A percentile compares a stretch with the other conserved stretches of the same genome.
Evolutionary conservation across 1,140 invertebrate species (phyloP).

Genomic region (Trichoplusia ni): DNA sequence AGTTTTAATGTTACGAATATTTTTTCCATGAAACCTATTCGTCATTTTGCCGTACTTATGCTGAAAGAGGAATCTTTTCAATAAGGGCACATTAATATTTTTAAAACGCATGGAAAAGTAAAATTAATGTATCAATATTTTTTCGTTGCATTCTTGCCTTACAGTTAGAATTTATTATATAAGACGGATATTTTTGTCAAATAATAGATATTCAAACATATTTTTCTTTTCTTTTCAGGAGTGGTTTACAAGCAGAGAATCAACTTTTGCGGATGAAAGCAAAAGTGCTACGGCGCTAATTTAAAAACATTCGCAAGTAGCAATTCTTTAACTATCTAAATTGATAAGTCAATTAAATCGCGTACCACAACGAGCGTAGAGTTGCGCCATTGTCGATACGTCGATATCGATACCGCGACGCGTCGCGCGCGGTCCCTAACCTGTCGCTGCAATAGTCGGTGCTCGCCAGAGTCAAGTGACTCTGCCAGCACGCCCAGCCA

Average conservation of each 20-base stretch:
- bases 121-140: too few species aligned
- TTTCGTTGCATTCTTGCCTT: slow-evolving; percentile 38
- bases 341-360: slow-evolving; percentile 32
- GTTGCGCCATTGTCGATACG: slow-evolving; percentile 58
- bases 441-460: slow-evolving; percentile 69
- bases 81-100: too few species aligned
- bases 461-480: slow-evolving; percentile 77
- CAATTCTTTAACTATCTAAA: slow-evolving; percentile 35
- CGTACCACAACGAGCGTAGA: slow-evolving; percentile 53
- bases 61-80: slow-evolving; percentile 46
- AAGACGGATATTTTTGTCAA: not conserved
- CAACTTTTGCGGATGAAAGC: slow-evolving; percentile 60
- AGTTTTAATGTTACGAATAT: slow-evolving; percentile 32
- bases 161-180: too few species aligned
- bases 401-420: slow-evolving; percentile 52
- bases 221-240: slow-evolving; percentile 64
- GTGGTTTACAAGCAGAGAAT: slow-evolving; percentile 64
- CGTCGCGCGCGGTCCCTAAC: slow-evolving; percentile 56
- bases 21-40: slow-evolving; percentile 39
- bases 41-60: slow-evolving; percentile 45
- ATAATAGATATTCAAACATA: slow-evolving; percentile 22
- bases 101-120: too few species aligned
- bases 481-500: slow-evolving; percentile 76
- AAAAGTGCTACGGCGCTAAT: slow-evolving; percentile 62
- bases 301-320: slow-evolving; percentile 41